These are phyloP conservation scores for Pseudopodoces humilis DNA, from an alignment of 2,113 vertebrate genomes.

Conservation along the genomic window DNA sequence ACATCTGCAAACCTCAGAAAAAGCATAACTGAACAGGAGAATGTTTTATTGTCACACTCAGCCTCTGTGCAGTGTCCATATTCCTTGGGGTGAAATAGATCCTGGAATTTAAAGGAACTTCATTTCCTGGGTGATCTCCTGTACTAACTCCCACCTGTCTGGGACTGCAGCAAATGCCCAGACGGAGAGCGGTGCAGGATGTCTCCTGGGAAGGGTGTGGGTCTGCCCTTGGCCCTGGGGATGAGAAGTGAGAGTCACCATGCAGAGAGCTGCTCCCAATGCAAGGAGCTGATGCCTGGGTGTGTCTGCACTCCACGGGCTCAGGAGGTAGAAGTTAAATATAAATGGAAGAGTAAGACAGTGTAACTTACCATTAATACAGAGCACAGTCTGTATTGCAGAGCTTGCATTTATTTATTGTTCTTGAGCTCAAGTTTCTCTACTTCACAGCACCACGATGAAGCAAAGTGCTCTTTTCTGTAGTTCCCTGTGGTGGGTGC, in stretches of 20 bases:
- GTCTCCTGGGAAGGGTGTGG: background rate
- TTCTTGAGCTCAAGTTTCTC: background rate
- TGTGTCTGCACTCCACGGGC: background rate
- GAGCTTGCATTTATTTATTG: background rate
- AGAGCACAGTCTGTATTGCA: background rate
- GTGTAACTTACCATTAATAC: background rate
- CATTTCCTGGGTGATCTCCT: background rate
- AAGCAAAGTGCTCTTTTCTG: background rate
- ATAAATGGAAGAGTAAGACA: background rate
- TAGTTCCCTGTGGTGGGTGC: background rate
- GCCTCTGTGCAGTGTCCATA: background rate
- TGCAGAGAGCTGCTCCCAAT: background rate
- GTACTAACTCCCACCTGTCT: background rate
- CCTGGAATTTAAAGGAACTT: background rate
- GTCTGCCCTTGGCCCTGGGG: background rate
- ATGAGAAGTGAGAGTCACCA: background rate
- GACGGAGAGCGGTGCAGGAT: fast-evolving
- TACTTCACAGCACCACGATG: background rate
- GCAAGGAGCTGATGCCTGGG: background rate
- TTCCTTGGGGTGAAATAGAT: background rate
- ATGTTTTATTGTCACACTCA: background rate
- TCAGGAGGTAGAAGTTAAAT: background rate
- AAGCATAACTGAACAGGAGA: background rate
- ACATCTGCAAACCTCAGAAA: background rate
- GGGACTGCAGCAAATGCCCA: background rate